Conservation (phyloP, 2,113 vertebrate genomes). For the Entosphenus tridentatus region DNA sequence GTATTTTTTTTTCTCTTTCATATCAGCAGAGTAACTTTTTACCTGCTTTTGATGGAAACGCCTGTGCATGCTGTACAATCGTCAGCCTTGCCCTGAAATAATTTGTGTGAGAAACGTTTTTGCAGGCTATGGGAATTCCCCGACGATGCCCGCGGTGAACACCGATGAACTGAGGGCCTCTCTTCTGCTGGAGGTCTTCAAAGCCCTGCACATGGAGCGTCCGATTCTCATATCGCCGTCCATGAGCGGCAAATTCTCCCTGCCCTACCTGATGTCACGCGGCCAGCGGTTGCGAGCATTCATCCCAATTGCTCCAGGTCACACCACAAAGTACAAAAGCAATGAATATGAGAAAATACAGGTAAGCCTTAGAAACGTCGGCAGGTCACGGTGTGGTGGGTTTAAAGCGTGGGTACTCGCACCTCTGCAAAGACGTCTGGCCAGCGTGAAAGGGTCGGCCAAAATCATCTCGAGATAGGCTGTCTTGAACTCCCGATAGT, state of each 20-base stretch:
- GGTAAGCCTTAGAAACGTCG: constrained; percentile 22
- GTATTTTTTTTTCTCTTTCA: too few relatives aligned
- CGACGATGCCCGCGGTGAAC: constrained; percentile 22
- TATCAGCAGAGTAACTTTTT: too few relatives aligned
- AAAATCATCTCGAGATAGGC: too few relatives aligned
- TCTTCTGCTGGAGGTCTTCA: constrained; percentile 39
- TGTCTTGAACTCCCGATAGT: neutral
- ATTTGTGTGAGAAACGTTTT: neutral
- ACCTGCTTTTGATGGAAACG: too few relatives aligned
- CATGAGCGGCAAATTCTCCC: constrained; percentile 61
- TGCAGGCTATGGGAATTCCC: constrained; percentile 58
- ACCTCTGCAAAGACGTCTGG: neutral
- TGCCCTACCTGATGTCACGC: constrained; percentile 52
- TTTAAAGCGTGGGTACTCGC: neutral
- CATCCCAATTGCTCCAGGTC: constrained; percentile 50
- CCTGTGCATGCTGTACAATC: too few relatives aligned
- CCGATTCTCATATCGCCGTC: constrained; percentile 64
- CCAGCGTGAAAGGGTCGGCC: neutral
- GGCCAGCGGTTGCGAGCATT: constrained; percentile 39
- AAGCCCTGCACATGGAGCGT: constrained; percentile 28
- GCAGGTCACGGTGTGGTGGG: neutral
- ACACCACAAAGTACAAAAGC: constrained; percentile 38
- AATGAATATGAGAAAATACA: constrained; percentile 49
- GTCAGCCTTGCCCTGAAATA: too few relatives aligned
- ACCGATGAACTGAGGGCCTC: constrained; percentile 35